Evolutionary conservation across 2,888 invertebrate species (phyloP), one percentile per base, ranked within the genome.

Genomic region (Agonum fuliginosum): DNA sequence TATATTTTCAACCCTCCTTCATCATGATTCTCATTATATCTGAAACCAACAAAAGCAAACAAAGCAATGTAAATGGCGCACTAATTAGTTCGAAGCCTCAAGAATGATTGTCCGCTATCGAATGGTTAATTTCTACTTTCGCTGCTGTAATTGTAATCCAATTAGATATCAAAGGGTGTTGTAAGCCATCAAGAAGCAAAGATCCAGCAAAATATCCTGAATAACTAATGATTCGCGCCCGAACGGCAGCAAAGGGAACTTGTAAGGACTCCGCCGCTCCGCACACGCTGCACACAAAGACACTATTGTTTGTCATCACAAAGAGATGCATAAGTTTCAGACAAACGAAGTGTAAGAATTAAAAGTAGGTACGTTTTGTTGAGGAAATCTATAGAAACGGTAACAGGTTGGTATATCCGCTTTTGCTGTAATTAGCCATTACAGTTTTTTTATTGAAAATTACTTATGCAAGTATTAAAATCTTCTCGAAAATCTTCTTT

Each of bases 61-160:
- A 22, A 22, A 62, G 17, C 30, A 62, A 17, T 19, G 8, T 1
- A 17, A 20, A 48, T 34, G 2, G 8, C 27, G 27, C n/a, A 48
- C 62, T 30, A 62, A 62, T 62, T 62, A 62, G 34, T 30, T 62
- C 30, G 62, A 62, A 62, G 14, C 62, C 62, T 62, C 34, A 62
- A 34, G 17, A 62, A 62, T 62, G 62, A 62, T 54, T 54, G 24
- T 62, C 48, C 48, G 17, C 17, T 48, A 48, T 17, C 48, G 17
- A 51, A n/a, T 20, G 24, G 51, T 51, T 20, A 51, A 51, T 51
- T 51, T 22, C 12, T 12, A 37, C 37, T 37, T 37, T 62, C 54
- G 54, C 12, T 24, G n/a, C 10, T 62, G 62, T 62, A 62, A 62
- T 62, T 62, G 62, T 30, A 62, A 62, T 62, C 62, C 62, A 62